phyloP scores from a whole-genome alignment of 1,140 invertebrate species.

The Acromyrmex charruanus region DNA sequence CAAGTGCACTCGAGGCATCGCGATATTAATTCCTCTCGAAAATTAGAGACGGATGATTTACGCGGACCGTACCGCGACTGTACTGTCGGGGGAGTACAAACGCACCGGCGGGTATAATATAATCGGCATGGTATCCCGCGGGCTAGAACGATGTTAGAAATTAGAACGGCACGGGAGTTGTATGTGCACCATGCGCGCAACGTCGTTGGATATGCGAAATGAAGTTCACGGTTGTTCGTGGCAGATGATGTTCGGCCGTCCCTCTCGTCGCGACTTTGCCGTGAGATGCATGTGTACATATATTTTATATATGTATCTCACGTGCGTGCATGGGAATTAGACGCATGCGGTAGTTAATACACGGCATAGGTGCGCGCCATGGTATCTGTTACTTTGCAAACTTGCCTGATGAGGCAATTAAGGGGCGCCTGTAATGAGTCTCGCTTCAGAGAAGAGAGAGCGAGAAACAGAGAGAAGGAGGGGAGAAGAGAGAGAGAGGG shows the following conservation, averaged over 20 bases:
- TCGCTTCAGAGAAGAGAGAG: neutral
- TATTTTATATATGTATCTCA: neutral
- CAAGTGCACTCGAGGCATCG: neutral
- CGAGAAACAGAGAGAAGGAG: neutral
- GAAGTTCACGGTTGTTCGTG: conserved; percentile 51
- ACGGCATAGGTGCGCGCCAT: conserved; percentile 32
- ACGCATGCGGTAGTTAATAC: conserved; percentile 56
- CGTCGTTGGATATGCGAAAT: conserved; percentile 30
- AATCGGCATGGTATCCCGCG: conserved; percentile 56
- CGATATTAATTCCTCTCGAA: conserved; percentile 52
- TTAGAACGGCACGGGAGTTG: conserved; percentile 36
- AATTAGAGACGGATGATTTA: conserved; percentile 62
- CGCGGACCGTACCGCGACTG: conserved; percentile 18
- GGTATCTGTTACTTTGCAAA: conserved; percentile 55
- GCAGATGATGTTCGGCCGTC: conserved; percentile 25
- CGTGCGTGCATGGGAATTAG: conserved; percentile 45
- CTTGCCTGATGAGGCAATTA: conserved; percentile 62
- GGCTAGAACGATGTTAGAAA: conserved; percentile 50
- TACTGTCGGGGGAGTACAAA: conserved; percentile 50
- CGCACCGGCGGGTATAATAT: conserved; percentile 39
- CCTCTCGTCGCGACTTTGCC: conserved; percentile 17
- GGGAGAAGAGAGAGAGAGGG: neutral
- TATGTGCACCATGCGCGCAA: neutral
- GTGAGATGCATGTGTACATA: neutral
- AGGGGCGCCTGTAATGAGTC: conserved; percentile 51